phyloP scores from a whole-genome alignment of 2,888 invertebrate genomes.

The Bruchidius siliquastri region DNA sequence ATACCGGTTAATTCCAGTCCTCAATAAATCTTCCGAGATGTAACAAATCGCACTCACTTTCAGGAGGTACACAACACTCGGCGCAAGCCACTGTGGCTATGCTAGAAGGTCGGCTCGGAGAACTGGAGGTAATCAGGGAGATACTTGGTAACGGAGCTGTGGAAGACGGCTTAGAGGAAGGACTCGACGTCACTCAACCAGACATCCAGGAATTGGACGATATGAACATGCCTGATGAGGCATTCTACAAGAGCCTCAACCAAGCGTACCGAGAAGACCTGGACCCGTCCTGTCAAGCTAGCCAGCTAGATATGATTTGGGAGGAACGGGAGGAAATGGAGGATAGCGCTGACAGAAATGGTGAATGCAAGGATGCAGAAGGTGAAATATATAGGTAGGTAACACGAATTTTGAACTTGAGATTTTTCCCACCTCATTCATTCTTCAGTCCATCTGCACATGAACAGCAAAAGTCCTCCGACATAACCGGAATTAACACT shows the following conservation, averaged over 20 bases:
- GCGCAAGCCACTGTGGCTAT: constrained; percentile 40
- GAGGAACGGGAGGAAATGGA: constrained; percentile 76
- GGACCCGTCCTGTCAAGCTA: constrained; percentile 50
- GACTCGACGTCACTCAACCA: constrained; percentile 52
- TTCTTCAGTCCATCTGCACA: too few relatives aligned
- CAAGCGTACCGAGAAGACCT: constrained; percentile 81
- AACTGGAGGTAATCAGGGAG: constrained; percentile 60
- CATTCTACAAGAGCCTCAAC: constrained; percentile 82
- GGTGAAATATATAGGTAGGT: not conserved
- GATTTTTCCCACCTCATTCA: too few relatives aligned
- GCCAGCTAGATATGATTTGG: constrained; percentile 82
- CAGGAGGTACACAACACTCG: constrained; percentile 27
- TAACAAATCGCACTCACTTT: too few relatives aligned
- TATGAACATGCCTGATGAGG: constrained; percentile 67
- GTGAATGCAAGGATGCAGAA: not conserved
- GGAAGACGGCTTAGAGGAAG: constrained; percentile 65
- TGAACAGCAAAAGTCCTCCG: too few relatives aligned
- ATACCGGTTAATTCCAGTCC: too few relatives aligned
- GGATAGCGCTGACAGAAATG: constrained; percentile 46
- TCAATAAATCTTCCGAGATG: too few relatives aligned
- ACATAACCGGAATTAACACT: too few relatives aligned
- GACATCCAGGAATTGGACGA: constrained; percentile 53
- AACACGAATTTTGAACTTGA: not conserved
- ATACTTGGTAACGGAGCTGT: constrained; percentile 62
- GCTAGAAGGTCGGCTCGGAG: constrained; percentile 41